Conservation (phyloP, 2,113 vertebrate species). For the Ciconia boyciana region DNA sequence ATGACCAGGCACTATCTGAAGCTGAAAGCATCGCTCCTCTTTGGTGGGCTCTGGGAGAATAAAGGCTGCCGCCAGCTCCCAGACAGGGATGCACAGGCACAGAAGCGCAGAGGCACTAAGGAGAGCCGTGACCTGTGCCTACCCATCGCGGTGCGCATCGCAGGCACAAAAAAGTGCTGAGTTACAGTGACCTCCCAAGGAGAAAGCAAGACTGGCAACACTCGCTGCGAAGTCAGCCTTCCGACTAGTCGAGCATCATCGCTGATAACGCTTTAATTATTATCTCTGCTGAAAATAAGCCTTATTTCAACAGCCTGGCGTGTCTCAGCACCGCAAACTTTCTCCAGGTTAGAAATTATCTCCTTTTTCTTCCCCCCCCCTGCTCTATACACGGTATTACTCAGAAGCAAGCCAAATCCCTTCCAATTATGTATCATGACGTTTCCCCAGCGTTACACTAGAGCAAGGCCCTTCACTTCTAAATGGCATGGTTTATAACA, state of each 20-base stretch:
- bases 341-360: background rate
- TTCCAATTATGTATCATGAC: slow-evolving; percentile 49
- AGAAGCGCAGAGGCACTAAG: background rate
- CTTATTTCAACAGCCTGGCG: background rate
- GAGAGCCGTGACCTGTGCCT: slow-evolving; percentile 7
- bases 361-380: background rate
- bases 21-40: background rate
- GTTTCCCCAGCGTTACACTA: slow-evolving; percentile 30
- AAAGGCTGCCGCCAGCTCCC: background rate
- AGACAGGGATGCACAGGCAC: background rate
- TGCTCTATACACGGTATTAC: background rate
- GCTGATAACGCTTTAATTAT: slow-evolving; percentile 26
- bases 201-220: slow-evolving; percentile 63
- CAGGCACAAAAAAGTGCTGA: slow-evolving; percentile 61
- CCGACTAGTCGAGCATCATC: background rate
- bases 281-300: background rate
- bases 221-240: background rate
- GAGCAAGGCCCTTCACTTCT: slow-evolving; percentile 46
- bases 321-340: background rate
- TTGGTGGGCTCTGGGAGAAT: background rate
- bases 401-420: slow-evolving; percentile 51
- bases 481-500: slow-evolving; percentile 61
- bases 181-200: slow-evolving; percentile 68
- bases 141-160: background rate
- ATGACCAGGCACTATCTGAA: background rate